Evolutionary conservation across 1,140 invertebrate species (phyloP).

Genomic region (Cardiocondyla obscurior): DNA sequence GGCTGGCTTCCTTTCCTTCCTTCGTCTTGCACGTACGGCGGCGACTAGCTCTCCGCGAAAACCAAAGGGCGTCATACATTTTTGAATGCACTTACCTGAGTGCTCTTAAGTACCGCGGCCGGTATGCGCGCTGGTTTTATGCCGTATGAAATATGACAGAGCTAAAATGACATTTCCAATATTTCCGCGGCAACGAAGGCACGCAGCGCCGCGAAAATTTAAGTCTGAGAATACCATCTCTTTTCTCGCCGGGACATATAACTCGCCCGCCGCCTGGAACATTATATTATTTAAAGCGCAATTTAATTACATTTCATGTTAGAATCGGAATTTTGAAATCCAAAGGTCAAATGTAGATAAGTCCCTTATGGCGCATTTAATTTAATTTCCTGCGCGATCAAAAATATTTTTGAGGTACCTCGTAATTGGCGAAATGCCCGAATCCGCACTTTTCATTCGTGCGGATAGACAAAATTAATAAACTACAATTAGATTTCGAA

Average conservation of each 20-base stretch:
- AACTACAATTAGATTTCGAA: neutral
- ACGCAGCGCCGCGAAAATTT: conserved; percentile 54
- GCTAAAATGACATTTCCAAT: conserved; percentile 60
- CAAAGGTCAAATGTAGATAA: neutral
- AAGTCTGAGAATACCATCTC: conserved; percentile 47
- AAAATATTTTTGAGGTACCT: neutral
- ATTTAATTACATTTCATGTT: neutral
- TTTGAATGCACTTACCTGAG: conserved; percentile 68
- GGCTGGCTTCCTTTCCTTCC: neutral
- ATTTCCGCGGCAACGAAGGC: conserved; percentile 50
- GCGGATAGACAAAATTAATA: neutral
- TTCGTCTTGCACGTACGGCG: conserved; percentile 13
- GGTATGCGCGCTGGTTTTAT: conserved; percentile 58
- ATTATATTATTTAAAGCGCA: neutral
- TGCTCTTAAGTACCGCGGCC: conserved; percentile 61
- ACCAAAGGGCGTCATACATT: conserved; percentile 62
- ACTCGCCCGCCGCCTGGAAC: neutral
- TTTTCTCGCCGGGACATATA: conserved; percentile 2
- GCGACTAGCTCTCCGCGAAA: conserved; percentile 32
- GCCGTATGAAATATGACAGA: conserved; percentile 59
- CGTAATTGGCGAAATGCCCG: neutral
- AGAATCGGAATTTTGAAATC: neutral
- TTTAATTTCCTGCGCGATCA: neutral
- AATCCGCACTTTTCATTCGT: neutral
- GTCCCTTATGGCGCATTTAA: neutral